Evolutionary conservation across 2,888 invertebrate genomes (phyloP).

Genomic region (Globia sparganii): DNA sequence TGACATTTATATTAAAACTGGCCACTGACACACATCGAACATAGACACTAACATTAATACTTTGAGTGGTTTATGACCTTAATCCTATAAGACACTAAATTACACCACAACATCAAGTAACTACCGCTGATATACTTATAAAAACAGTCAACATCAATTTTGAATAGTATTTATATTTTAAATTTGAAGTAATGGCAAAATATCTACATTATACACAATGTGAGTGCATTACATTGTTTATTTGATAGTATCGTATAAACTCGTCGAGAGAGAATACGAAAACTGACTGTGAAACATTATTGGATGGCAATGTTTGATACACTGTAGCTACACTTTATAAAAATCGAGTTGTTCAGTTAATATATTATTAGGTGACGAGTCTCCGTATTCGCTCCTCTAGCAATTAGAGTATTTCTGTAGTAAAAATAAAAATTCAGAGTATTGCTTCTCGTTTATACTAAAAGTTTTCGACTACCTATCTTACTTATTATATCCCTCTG

Average conservation of each 20-base stretch:
- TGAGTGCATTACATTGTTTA: constrained; percentile 79
- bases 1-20: constrained; percentile 66
- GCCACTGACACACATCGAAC: constrained; percentile 55
- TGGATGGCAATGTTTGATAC: constrained; percentile 51
- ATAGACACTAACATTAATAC: constrained; percentile 60
- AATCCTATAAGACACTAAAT: constrained; percentile 89
- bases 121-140: constrained; percentile 90
- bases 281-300: constrained; percentile 65
- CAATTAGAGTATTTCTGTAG: constrained; percentile 86
- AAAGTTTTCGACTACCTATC: constrained; percentile 88
- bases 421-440: constrained; percentile 89
- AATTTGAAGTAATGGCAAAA: constrained; percentile 89
- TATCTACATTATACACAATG: constrained; percentile 89
- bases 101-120: constrained; percentile 91
- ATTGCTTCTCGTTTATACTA: constrained; percentile 90
- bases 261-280: constrained; percentile 74
- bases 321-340: constrained; percentile 50
- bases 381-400: constrained; percentile 77
- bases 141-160: constrained; percentile 91
- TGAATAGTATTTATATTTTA: constrained; percentile 88
- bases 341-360: constrained; percentile 44
- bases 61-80: constrained; percentile 85
- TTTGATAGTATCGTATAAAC: constrained; percentile 80
- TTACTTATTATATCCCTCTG: constrained; percentile 89
- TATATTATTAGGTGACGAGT: constrained; percentile 65